Base-by-base conservation (phyloP, 1,140 invertebrate species). In the Melipona quadrifasciata region DNA sequence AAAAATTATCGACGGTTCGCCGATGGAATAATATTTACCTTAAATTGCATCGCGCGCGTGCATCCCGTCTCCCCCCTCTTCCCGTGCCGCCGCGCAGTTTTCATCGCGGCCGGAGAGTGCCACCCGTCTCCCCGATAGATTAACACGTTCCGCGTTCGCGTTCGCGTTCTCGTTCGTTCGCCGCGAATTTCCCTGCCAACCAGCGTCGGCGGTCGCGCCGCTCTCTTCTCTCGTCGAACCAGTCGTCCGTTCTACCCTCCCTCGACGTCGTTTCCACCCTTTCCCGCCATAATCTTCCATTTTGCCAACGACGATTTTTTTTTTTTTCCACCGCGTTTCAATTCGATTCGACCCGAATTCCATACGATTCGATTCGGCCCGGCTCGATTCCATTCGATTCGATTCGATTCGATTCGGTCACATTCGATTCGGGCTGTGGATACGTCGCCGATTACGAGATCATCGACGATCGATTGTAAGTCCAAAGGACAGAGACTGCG, bases 11-110 rank as follows among this genome's bases (percentile, higher is more conserved):
- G 39, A 77, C 61, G 81, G 70, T 81, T 81, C 87, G 80, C 74
- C 77, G 80, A 72, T 82, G 80, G 81, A 84, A 89, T 89, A 89
- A 89, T 89, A 86, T 89, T 89, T 89, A 89, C 78, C 80, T 89
- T 89, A 85, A 89, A 89, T 89, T 84, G 78, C 85, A 85, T 87
- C 84, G 70, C 55, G 16, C 57, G n/a, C 24, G 1, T 24, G 14
- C 79, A 47, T 39, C 34, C 34, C 6, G 0, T n/a, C n/a, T n/a
- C n/a, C n/a, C 39, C 39, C 31, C 31, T 31, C 39, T n/a, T n/a
- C 39, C 39, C 39, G 39, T 8, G 39, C 16, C 16, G 51, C 53
- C 47, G 53, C 58, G 5, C 81, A 74, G 51, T 58, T 84, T 77
- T 84, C 85, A 34, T 34, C 17, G 70, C n/a, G n/a, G n/a, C 70